Conservation (phyloP, 2,888 invertebrate genomes). For the Caenorhabditis angaria region DNA sequence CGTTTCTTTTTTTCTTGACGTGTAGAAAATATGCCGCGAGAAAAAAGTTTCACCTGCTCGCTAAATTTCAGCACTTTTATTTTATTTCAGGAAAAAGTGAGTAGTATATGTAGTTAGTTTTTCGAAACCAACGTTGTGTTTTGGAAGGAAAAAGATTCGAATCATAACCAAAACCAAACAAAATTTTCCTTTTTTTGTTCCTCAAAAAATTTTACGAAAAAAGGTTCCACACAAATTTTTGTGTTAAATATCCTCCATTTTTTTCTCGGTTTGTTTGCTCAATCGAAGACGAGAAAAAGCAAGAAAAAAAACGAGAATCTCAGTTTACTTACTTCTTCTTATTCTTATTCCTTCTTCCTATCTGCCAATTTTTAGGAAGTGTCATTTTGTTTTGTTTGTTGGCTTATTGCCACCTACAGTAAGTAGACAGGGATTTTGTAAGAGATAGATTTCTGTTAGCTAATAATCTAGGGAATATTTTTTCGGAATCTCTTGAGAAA, state of each 20-base stretch:
- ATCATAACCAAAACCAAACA: too few relatives aligned
- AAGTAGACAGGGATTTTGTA: not conserved
- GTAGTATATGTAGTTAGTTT: too few relatives aligned
- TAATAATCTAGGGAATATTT: too few relatives aligned
- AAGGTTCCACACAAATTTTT: slow-evolving; percentile 7
- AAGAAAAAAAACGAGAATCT: slow-evolving; percentile 5
- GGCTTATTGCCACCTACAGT: not conserved
- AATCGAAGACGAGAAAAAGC: not conserved
- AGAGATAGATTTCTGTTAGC: too few relatives aligned
- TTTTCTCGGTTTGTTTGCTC: not conserved
- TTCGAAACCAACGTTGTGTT: too few relatives aligned
- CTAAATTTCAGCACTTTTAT: not conserved
- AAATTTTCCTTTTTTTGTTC: slow-evolving; percentile 7
- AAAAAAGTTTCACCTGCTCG: not conserved
- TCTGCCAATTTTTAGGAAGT: not conserved
- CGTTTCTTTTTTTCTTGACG: not conserved
- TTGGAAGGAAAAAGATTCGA: too few relatives aligned
- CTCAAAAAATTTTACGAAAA: not conserved
- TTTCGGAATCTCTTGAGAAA: too few relatives aligned
- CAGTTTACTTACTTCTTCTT: slow-evolving; percentile 2
- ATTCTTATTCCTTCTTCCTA: not conserved
- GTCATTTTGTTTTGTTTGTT: not conserved
- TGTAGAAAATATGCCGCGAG: not conserved
- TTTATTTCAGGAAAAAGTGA: not conserved
- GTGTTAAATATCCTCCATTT: slow-evolving; percentile 7